Percentiles rank a stretch among this genome's conserved stretches.
phyloP scores from a whole-genome alignment of 2,888 invertebrate genomes.

The Xylocampa areola region DNA sequence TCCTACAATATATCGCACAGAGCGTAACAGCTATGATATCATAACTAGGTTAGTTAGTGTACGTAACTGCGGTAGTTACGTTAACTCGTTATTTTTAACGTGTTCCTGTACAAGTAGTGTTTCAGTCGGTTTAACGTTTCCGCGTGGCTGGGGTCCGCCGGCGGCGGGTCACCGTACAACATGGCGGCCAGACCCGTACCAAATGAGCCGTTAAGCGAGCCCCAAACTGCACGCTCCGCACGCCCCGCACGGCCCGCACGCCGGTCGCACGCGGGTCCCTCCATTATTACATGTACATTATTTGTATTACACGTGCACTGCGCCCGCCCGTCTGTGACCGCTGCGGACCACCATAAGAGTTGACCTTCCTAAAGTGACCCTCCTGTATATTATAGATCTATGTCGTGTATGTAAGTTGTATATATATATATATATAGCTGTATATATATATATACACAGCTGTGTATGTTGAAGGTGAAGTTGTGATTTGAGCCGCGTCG shows the following conservation, averaged over 20 bases:
- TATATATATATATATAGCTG: no score
- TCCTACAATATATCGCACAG: not conserved
- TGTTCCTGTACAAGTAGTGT: conserved; percentile 6
- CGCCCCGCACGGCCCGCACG: no score
- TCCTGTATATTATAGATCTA: no score
- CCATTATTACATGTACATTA: not conserved
- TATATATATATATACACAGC: no score
- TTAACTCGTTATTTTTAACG: conserved; percentile 4
- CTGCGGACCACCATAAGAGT: no score
- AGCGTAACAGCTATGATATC: not conserved
- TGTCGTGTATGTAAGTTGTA: no score
- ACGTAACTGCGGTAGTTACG: not conserved
- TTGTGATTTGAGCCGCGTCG: no score
- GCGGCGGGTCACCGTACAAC: not conserved
- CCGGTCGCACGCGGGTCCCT: not conserved
- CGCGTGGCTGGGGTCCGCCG: not conserved
- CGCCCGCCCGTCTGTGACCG: no score
- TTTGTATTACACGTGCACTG: not conserved
- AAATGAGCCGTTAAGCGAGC: conserved; percentile 1
- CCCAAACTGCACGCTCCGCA: not conserved
- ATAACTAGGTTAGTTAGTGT: conserved; percentile 1
- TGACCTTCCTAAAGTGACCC: no score
- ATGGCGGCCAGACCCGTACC: conserved; percentile 2
- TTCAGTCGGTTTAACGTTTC: conserved; percentile 7
- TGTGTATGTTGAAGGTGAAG: no score